phyloP scores from a whole-genome alignment of 2,888 invertebrate species.

The Siphonodentalium dalli region DNA sequence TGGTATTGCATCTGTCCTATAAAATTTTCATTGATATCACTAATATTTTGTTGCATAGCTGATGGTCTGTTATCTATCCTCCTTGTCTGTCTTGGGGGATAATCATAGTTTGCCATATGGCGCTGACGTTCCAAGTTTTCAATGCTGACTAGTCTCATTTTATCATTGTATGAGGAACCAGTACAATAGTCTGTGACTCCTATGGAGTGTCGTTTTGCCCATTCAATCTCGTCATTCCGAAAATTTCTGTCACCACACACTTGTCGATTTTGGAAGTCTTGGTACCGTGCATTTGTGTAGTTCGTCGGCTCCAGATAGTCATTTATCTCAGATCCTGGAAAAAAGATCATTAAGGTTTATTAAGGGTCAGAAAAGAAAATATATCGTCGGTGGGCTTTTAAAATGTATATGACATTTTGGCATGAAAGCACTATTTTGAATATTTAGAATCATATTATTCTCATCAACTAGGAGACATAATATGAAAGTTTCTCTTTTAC shows the following conservation, averaged over 20 bases:
- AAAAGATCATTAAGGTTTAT: too few relatives aligned
- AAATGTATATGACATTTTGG: too few relatives aligned
- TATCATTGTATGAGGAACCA: constrained; percentile 38
- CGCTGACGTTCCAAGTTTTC: constrained; percentile 47
- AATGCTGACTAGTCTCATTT: constrained; percentile 43
- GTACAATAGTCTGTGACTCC: constrained; percentile 51
- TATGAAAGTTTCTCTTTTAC: too few relatives aligned
- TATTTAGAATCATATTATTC: too few relatives aligned
- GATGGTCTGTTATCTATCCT: constrained; percentile 41
- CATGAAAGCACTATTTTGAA: too few relatives aligned
- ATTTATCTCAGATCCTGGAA: constrained; percentile 36
- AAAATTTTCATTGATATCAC: too few relatives aligned
- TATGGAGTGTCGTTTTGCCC: constrained; percentile 52
- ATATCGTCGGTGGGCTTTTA: too few relatives aligned
- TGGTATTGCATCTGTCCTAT: too few relatives aligned
- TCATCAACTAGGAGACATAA: too few relatives aligned
- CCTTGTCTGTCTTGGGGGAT: constrained; percentile 44
- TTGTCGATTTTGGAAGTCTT: constrained; percentile 33
- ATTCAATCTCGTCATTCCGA: constrained; percentile 40
- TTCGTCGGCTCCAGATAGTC: constrained; percentile 36
- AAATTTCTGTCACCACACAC: constrained; percentile 31
- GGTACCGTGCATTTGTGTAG: constrained; percentile 28
- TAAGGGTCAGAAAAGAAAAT: too few relatives aligned
- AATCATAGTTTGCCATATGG: constrained; percentile 50
- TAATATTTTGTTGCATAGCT: too few relatives aligned